Conservation (phyloP, 64 coral and sea anemone species). For the Stichodactyla mertensii region DNA sequence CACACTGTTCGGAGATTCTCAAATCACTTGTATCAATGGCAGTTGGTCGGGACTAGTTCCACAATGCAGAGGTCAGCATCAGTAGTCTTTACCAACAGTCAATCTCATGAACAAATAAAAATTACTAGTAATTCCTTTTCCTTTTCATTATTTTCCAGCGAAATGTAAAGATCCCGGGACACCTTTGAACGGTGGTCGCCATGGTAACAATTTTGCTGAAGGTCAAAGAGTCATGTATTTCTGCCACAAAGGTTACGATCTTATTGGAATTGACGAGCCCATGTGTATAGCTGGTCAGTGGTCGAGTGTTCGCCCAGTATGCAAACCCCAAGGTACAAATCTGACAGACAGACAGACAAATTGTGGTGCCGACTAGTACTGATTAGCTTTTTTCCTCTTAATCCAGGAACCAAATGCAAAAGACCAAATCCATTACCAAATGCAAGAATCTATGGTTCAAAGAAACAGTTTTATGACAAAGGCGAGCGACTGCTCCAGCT, state of each 20-base stretch:
- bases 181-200: slow-evolving; percentile 27
- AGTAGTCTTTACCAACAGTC: no score
- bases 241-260: slow-evolving; percentile 22
- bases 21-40: slow-evolving; percentile 35
- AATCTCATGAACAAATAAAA: no score
- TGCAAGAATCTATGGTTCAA: neutral
- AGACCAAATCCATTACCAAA: neutral
- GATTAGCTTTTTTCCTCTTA: neutral
- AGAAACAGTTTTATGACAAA: neutral
- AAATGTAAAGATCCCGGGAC: slow-evolving; percentile 35
- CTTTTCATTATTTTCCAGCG: neutral
- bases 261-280: neutral
- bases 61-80: neutral
- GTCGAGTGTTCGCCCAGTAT: slow-evolving; percentile 17
- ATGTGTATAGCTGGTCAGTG: slow-evolving; percentile 40
- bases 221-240: slow-evolving; percentile 13
- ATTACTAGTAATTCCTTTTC: no score
- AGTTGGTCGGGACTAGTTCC: slow-evolving; percentile 11
- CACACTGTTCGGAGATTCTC: slow-evolving; percentile 1
- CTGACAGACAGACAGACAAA: neutral
- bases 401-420: neutral
- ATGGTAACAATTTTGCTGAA: slow-evolving; percentile 30
- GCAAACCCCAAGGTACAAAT: neutral
- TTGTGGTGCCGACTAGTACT: neutral
- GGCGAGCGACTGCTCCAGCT: neutral